Conservation (phyloP, 2,888 invertebrate species). For the Magallana nippona region DNA sequence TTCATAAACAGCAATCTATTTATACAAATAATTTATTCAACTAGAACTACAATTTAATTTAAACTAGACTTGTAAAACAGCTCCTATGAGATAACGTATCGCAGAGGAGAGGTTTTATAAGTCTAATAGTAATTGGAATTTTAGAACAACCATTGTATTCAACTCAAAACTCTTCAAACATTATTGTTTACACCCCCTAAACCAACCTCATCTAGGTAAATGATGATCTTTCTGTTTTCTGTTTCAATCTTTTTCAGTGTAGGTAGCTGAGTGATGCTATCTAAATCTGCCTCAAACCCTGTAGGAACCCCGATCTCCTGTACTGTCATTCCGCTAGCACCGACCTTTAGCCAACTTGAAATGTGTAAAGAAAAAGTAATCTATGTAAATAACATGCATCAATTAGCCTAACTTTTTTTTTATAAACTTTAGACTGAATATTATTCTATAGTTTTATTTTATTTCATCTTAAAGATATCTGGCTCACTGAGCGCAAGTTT, state of each 20-base stretch:
- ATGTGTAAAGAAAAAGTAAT: neutral
- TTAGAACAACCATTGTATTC: too few species aligned
- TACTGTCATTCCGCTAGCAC: slow-evolving; percentile 79
- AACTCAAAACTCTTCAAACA: too few species aligned
- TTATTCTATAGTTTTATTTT: too few species aligned
- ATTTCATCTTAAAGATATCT: too few species aligned
- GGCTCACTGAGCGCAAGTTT: slow-evolving; percentile 69
- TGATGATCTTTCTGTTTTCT: slow-evolving; percentile 78
- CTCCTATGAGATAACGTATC: too few species aligned
- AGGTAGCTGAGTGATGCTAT: slow-evolving; percentile 63
- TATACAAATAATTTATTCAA: too few species aligned
- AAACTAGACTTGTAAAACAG: too few species aligned
- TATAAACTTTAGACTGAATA: too few species aligned
- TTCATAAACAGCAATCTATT: too few species aligned
- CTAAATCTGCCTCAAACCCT: slow-evolving; percentile 75
- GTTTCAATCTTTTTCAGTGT: slow-evolving; percentile 79
- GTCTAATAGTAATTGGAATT: too few species aligned
- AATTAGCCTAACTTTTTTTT: neutral
- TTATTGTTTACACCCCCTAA: neutral
- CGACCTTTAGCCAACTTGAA: slow-evolving; percentile 67
- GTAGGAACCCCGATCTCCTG: slow-evolving; percentile 77
- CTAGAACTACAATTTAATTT: too few species aligned
- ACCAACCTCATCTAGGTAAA: slow-evolving; percentile 80
- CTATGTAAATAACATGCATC: neutral
- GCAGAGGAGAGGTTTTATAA: too few species aligned